Evolutionary conservation across 2,113 vertebrate genomes (phyloP).

Genomic region (Sardina pilchardus): DNA sequence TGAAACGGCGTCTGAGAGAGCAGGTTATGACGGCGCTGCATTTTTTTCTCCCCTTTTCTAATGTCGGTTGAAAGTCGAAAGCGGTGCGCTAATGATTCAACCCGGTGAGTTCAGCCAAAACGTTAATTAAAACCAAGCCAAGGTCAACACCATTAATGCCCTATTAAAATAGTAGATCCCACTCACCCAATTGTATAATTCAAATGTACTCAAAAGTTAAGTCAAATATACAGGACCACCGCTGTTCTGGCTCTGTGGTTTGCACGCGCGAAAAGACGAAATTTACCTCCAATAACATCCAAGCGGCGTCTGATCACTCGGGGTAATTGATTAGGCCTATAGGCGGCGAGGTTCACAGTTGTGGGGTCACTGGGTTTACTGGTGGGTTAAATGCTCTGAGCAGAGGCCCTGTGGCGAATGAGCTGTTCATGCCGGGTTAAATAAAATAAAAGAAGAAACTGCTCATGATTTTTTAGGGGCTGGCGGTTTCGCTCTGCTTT

Average conservation of each 20-base stretch:
- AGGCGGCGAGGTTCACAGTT: not conserved
- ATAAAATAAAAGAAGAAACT: not conserved
- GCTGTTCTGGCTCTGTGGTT: not conserved
- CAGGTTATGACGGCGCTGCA: not conserved
- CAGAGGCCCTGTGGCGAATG: not conserved
- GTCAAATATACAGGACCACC: constrained; percentile 14
- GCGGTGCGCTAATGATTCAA: constrained; percentile 25
- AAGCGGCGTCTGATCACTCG: not conserved
- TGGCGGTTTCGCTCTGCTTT: not conserved
- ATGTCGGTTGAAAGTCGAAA: not conserved
- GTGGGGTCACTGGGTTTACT: not conserved
- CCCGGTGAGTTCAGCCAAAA: constrained; percentile 40
- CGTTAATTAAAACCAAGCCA: constrained; percentile 57
- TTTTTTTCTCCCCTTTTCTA: no score
- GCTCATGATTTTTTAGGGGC: not conserved
- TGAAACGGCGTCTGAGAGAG: not conserved
- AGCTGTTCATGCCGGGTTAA: not conserved
- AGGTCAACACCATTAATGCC: constrained; percentile 65
- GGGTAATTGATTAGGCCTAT: no score
- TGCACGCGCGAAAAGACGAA: not conserved
- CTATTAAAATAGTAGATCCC: constrained; percentile 41
- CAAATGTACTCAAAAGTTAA: constrained; percentile 20
- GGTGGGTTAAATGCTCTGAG: not conserved
- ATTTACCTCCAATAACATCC: not conserved
- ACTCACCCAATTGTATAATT: constrained; percentile 21